Base-by-base conservation (phyloP, 2,888 invertebrate genomes). In the Tinea semifulvella region DNA sequence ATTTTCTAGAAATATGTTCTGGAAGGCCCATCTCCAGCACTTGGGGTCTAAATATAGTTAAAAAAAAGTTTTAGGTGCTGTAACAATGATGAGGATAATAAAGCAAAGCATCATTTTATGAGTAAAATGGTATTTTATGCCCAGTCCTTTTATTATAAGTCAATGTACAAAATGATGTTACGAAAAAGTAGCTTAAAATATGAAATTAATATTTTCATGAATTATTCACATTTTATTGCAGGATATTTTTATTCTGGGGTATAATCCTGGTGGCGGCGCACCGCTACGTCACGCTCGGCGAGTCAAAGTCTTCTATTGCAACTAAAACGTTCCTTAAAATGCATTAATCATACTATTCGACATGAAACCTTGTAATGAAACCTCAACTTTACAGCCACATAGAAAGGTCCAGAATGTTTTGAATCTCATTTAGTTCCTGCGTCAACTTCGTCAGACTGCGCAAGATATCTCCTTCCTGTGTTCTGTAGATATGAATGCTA, bases 301-400 rank as follows among this genome's bases (percentile, higher is more conserved):
- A 63, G 61, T 68, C 72, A 69, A 67, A 69, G 64, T 67, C 67
- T 63, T 60, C 60, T 60, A 61, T 63, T 64, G 64, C 66, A 64
- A 63, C 65, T 65, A 63, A 69, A 71, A 65, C 63, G 60, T 65
- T 69, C 61, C 67, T 63, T 66, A 64, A 68, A 69, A 68, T 67
- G 63, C 65, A 69, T 69, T 70, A 68, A 68, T 70, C 68, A 67
- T 66, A 60, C 57, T 58, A 65, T 63, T 65, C 54, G 57, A 49
- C 57, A 53, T 56, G 47, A 48, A 47, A 53, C 50, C 49, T 50
- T 55, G 53, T 53, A 47, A 59, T 19, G 31, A 59, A 68, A 55
- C 63, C 62, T 69, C 57, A 56, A 67, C 65, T 56, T 50, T 64
- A 61, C 54, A 35, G 45, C 56, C 50, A 48, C 51, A 56, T 50